Evolutionary conservation across 2,113 vertebrate genomes (phyloP), one percentile per base, ranked within the genome.

Genomic region (Amblyornis subalaris): DNA sequence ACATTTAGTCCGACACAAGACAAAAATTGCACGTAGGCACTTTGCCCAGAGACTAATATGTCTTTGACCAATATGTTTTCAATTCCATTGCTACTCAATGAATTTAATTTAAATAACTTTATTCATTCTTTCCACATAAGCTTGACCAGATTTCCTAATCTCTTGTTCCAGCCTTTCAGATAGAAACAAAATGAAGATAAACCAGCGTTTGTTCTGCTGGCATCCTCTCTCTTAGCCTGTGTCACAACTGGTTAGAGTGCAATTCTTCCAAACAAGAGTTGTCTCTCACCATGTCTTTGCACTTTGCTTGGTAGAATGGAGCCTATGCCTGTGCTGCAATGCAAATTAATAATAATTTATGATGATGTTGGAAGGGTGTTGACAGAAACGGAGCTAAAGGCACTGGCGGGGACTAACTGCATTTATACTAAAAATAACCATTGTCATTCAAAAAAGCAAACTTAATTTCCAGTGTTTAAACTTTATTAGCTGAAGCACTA

Each of bases 211-310:
- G 1, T 88, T 62, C 58, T 79, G 58, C 50, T 38, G 20, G 21
- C 60, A 62, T 76, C 40, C 26, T 79, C 79, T 82, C 80, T 76
- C 42, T 31, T 25, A 87, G 54, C 58, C 48, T 54, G n/a, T 94
- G 95, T 90, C 92, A 93, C 66, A 80, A 62, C 21, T 61, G 48
- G 74, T 94, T 94, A 95, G 84, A 88, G 47, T 36, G 51, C 64
- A 91, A 8, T 80, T 73, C 47, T 79, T 64, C 50, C 55, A 82
- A 92, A 96, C 21, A 62, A 57, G 91, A 85, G 11, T 45, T 93
- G 91, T 93, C 88, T 95, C 79, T 93, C 48, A 90, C 89, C 85
- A 25, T 83, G 94, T 77, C 91, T 85, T 67, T 88, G 78, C 67
- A 80, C 81, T 93, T 73, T 71, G 51, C 90, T 55, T 72, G 66